These are phyloP conservation scores for Regulus satrapa DNA, from an alignment of 2,113 vertebrate genomes.

Conservation along the genomic window DNA sequence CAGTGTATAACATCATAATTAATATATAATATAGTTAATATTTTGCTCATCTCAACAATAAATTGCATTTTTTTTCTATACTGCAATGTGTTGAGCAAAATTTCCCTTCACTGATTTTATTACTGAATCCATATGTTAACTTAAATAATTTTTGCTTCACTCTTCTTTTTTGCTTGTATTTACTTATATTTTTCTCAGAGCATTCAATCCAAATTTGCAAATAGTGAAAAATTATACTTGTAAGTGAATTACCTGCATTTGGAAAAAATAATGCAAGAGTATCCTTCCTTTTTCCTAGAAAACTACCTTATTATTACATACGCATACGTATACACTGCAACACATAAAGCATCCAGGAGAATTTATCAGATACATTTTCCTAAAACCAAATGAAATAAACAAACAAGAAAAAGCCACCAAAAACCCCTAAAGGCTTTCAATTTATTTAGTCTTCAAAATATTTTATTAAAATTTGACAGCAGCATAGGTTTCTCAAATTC, in stretches of 20 bases:
- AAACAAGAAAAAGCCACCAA: no score
- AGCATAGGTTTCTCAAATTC: not conserved
- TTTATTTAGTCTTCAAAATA: not conserved
- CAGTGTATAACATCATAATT: not conserved
- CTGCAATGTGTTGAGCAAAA: not conserved
- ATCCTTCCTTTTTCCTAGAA: not conserved
- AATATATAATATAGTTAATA: not conserved
- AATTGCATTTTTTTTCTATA: not conserved
- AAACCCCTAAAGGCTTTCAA: not conserved
- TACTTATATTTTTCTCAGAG: not conserved
- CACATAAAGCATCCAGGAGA: not conserved
- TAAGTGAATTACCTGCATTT: not conserved
- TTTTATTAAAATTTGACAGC: not conserved
- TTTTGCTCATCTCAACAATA: not conserved
- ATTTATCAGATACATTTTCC: not conserved
- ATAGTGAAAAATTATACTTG: not conserved
- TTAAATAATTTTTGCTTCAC: not conserved
- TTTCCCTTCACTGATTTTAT: not conserved
- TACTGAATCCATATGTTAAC: not conserved
- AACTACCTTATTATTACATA: no score
- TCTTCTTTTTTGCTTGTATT: not conserved
- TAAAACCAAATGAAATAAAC: not conserved
- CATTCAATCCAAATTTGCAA: not conserved
- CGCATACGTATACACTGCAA: no score
- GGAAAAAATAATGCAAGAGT: not conserved